A percentile compares a stretch with the other conserved stretches of the same genome.
These are phyloP conservation scores for Drosophila miranda DNA, from an alignment of 1,140 invertebrate genomes.

Conservation along the genomic window DNA sequence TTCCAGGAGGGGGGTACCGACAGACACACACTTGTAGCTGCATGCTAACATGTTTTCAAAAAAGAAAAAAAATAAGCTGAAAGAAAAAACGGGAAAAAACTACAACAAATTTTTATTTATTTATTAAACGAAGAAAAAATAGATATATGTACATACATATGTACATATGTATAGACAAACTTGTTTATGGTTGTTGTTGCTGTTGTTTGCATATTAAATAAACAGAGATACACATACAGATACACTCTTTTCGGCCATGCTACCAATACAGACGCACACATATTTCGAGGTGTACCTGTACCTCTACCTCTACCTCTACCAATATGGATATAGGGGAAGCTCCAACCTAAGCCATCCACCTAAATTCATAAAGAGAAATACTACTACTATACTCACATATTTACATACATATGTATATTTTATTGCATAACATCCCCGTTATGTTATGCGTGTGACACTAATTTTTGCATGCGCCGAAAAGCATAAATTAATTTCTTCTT, in stretches of 20 bases:
- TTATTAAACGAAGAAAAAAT: slow-evolving; percentile 68
- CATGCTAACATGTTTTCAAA: slow-evolving; percentile 74
- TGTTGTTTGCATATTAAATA: slow-evolving; percentile 55
- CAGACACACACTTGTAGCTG: slow-evolving; percentile 67
- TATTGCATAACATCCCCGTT: slow-evolving; percentile 72
- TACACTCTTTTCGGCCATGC: slow-evolving; percentile 35
- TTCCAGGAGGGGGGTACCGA: slow-evolving; percentile 11
- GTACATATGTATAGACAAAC: slow-evolving; percentile 44
- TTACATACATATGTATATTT: slow-evolving; percentile 15
- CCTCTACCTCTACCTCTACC: slow-evolving; percentile 6
- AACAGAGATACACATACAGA: slow-evolving; percentile 24
- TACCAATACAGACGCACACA: slow-evolving; percentile 15
- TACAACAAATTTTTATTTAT: slow-evolving; percentile 62
- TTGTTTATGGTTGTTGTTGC: slow-evolving; percentile 50
- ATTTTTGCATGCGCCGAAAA: slow-evolving; percentile 65
- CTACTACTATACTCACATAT: neutral
- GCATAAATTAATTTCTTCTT: slow-evolving; percentile 67
- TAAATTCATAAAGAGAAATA: slow-evolving; percentile 41
- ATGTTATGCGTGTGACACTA: slow-evolving; percentile 78
- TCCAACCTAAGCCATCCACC: slow-evolving; percentile 42
- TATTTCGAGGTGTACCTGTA: slow-evolving; percentile 3
- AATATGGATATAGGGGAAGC: slow-evolving; percentile 41
- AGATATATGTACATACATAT: slow-evolving; percentile 6
- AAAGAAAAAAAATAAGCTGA: slow-evolving; percentile 22
- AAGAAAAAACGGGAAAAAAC: slow-evolving; percentile 39